Percentiles rank a stretch among this genome's conserved stretches.
These are phyloP conservation scores for Holothuria leucospilota DNA, from an alignment of 53 echinoderm and acorn worm genomes.

Conservation along the genomic window DNA sequence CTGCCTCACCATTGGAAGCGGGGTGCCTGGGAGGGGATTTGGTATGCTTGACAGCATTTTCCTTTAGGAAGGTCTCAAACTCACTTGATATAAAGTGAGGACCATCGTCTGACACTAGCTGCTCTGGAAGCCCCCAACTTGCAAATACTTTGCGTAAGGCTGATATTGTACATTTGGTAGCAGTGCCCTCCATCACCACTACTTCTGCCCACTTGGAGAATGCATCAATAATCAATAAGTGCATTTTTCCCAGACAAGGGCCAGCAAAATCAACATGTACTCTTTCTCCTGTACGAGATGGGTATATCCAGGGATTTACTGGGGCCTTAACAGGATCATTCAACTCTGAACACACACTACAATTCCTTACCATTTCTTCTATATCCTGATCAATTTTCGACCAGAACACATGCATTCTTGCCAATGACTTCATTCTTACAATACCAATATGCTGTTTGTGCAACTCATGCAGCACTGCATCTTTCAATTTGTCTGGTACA, in stretches of 20 bases:
- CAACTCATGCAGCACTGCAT: too few relatives aligned
- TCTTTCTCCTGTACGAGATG: neutral
- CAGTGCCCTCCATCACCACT: neutral
- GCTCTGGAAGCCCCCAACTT: too few relatives aligned
- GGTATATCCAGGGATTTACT: slow-evolving; percentile 28
- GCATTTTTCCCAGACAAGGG: slow-evolving; percentile 4
- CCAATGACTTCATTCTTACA: neutral
- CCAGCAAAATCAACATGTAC: slow-evolving; percentile 49
- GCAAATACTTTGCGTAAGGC: too few relatives aligned
- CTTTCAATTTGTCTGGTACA: neutral
- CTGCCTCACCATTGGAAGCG: slow-evolving; percentile 28
- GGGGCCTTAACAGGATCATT: slow-evolving; percentile 22
- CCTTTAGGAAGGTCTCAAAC: slow-evolving; percentile 13
- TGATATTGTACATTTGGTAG: too few relatives aligned
- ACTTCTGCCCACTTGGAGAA: slow-evolving; percentile 30
- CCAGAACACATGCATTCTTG: slow-evolving; percentile 36
- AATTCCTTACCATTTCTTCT: slow-evolving; percentile 25
- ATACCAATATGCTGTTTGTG: neutral
- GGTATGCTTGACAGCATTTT: slow-evolving; percentile 13
- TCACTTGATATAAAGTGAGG: neutral
- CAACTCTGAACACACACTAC: slow-evolving; percentile 9
- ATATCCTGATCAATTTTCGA: slow-evolving; percentile 35
- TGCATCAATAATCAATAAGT: slow-evolving; percentile 30
- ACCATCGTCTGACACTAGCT: too few relatives aligned
- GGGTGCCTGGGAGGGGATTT: slow-evolving; percentile 22